Evolutionary conservation across 37 sponge, comb jelly and placozoan species (phyloP).

Genomic region (Bolinopsis microptera): DNA sequence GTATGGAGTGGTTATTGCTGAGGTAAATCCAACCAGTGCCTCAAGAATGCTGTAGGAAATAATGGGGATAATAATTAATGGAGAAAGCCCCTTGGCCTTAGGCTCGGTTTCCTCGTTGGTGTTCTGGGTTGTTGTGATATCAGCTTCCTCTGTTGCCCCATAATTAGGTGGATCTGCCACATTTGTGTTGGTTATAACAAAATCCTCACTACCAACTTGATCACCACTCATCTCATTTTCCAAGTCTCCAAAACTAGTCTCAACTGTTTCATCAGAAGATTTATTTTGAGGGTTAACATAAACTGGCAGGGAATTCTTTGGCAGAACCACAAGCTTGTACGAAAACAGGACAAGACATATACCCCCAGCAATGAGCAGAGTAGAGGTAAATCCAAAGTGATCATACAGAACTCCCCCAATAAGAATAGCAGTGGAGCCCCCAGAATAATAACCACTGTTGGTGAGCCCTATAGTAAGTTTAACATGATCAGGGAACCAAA

Average conservation of each 20-base stretch:
- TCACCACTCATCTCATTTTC: not conserved
- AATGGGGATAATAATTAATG: no score
- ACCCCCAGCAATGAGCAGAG: not conserved
- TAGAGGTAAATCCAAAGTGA: not conserved
- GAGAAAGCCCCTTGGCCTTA: not conserved
- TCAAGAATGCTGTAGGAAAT: no score
- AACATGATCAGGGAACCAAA: not conserved
- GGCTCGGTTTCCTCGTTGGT: not conserved
- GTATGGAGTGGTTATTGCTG: no score
- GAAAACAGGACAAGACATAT: not conserved
- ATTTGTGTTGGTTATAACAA: no score
- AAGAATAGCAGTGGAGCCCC: not conserved
- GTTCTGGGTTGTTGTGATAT: not conserved
- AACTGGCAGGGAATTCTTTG: not conserved
- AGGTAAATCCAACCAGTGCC: no score
- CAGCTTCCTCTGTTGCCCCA: not conserved
- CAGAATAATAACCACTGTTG: not conserved
- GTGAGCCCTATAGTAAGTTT: not conserved
- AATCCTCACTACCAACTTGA: not conserved
- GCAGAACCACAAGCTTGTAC: not conserved
- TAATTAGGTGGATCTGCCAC: no score
- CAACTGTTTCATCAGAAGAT: not conserved
- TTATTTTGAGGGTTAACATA: not conserved
- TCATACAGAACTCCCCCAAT: not conserved
- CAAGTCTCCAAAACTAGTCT: no score